Evolutionary conservation across 2,888 invertebrate genomes (phyloP).

Genomic region (Melieria omissa): DNA sequence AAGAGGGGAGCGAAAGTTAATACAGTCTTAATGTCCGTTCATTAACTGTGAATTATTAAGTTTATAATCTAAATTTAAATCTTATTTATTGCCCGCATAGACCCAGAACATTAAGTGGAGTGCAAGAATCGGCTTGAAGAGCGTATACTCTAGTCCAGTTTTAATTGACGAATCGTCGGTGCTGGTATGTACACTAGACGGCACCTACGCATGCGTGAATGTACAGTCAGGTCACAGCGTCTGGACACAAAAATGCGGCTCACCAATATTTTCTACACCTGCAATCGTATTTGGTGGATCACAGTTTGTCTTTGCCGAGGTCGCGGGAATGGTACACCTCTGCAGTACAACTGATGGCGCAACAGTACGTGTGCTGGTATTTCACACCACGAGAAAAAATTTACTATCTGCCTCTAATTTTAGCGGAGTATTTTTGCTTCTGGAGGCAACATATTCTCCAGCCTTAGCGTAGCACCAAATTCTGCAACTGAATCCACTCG

Average conservation of each 20-base stretch:
- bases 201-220: slow-evolving; percentile 68
- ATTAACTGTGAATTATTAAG: slow-evolving; percentile 6
- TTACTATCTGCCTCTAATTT: slow-evolving; percentile 21
- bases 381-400: neutral
- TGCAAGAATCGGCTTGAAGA: slow-evolving; percentile 65
- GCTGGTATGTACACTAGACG: slow-evolving; percentile 70
- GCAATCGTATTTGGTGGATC: slow-evolving; percentile 48
- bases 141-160: slow-evolving; percentile 69
- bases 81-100: slow-evolving; percentile 25
- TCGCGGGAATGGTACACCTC: slow-evolving; percentile 68
- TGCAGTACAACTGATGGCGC: slow-evolving; percentile 50
- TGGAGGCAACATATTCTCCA: slow-evolving; percentile 79
- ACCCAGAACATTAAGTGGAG: slow-evolving; percentile 50
- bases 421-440: slow-evolving; percentile 74
- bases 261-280: slow-evolving; percentile 74
- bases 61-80: neutral
- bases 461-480: slow-evolving; percentile 63
- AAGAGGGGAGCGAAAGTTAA: too few species aligned
- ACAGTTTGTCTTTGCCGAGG: slow-evolving; percentile 58
- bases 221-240: slow-evolving; percentile 66
- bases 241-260: slow-evolving; percentile 68
- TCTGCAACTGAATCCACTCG: slow-evolving; percentile 59
- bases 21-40: too few species aligned
- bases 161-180: slow-evolving; percentile 55
- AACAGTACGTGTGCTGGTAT: slow-evolving; percentile 45